phyloP scores from a whole-genome alignment of 2,113 vertebrate species.

The Atrichornis clamosus region DNA sequence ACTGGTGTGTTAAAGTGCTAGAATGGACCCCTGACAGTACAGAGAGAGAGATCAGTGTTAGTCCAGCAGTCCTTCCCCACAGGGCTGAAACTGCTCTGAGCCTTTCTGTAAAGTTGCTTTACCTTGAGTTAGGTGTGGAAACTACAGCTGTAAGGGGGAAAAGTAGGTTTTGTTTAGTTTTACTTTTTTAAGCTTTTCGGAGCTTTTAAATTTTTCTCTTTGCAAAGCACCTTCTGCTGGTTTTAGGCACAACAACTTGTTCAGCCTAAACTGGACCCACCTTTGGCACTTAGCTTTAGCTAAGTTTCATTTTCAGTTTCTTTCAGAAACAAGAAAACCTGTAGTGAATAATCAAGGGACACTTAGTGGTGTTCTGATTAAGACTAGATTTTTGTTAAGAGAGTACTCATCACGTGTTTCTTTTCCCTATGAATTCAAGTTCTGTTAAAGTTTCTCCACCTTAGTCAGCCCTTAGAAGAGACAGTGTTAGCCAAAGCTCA shows the following conservation, averaged over 20 bases:
- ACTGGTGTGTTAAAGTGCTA: background rate
- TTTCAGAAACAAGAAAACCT: background rate
- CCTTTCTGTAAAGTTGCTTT: background rate
- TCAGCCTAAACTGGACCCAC: conserved; percentile 4
- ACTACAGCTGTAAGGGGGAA: background rate
- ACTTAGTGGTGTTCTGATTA: background rate
- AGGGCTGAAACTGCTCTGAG: background rate
- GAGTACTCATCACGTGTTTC: background rate
- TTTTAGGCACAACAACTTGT: background rate
- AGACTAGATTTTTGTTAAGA: background rate
- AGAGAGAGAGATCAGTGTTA: background rate
- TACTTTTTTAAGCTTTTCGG: background rate
- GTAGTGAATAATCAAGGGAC: background rate
- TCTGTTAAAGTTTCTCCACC: background rate
- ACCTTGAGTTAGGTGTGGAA: background rate
- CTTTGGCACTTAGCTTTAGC: conserved; percentile 17
- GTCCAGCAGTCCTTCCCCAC: background rate
- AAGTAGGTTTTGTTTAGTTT: background rate
- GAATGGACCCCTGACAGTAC: background rate
- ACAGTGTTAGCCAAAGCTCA: conserved; percentile 48
- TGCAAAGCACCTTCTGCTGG: background rate
- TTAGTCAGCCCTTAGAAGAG: conserved; percentile 7
- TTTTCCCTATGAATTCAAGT: background rate
- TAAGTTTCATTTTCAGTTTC: background rate
- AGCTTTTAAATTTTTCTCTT: background rate